Evolutionary conservation across 2,797 vertebrate species (phyloP), one percentile per base, ranked within the genome.

Genomic region (Propithecus perrieri): DNA sequence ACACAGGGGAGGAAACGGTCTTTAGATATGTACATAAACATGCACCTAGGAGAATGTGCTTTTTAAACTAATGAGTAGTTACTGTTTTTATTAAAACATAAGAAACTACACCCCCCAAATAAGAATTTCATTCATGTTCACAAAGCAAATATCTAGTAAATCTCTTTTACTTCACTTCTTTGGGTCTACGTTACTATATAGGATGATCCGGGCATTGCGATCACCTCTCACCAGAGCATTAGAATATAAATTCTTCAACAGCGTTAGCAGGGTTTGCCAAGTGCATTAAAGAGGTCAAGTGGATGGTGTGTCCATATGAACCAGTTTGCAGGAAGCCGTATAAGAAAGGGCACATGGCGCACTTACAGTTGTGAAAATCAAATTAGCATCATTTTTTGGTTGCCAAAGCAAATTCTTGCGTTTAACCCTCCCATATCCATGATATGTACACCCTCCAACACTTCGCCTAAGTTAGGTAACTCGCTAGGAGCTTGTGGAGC

Each of bases 361-460:
- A 65, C 63, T 84, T 76, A 72, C 48, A 89, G 50, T 57, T 50
- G 7, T 81, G 91, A 84, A 90, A 79, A 55, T 96, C 30, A 53
- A 89, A 81, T 80, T 71, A 65, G 11, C 38, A 53, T 87, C 55
- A 55, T 96, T 97, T 98, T 97, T 97, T 88, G 96, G 85, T 97
- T 98, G 98, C 98, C 98, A 98, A 98, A 98, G 96, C 30, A 92
- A 96, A 95, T 93, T 96, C 0, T 0, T 75, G 80, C 6, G 76
- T 92, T 85, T 88, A 84, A 69, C 55, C 33, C 46, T 46, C 9
- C 53, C 35, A 43, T 59, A 41, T 72, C 72, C 35, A 24, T 61
- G 55, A 57, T 9, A 9, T 18, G 30, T 75, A n/a, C 8, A 74
- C n/a, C 41, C 38, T 9, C 3, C 57, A 67, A 1, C 78, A 92